phyloP scores from a whole-genome alignment of 2,888 invertebrate genomes.

The Mechanitis mazaeus region DNA sequence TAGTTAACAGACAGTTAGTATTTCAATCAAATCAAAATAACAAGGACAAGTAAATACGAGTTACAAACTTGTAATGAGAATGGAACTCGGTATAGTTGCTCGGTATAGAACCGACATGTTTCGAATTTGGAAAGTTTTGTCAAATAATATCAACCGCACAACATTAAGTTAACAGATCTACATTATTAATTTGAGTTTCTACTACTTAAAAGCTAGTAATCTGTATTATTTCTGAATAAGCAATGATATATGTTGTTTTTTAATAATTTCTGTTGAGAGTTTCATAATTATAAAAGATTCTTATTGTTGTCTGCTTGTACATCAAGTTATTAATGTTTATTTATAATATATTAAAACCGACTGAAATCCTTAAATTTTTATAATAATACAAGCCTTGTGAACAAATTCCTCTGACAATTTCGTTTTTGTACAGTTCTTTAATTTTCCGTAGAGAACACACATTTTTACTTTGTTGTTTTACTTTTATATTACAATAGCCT shows the following conservation, averaged over 20 bases:
- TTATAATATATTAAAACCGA: neutral
- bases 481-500: constrained; percentile 17
- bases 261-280: too few species aligned
- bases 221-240: neutral
- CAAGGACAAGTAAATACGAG: constrained; percentile 6
- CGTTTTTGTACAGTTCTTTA: constrained; percentile 22
- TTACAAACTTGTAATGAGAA: constrained; percentile 27
- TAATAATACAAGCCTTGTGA: constrained; percentile 12
- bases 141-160: constrained; percentile 17
- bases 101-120: constrained; percentile 12
- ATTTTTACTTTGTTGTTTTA: constrained; percentile 29
- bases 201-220: neutral
- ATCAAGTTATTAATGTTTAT: too few species aligned
- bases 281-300: too few species aligned
- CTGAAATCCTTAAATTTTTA: constrained; percentile 9
- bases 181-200: constrained; percentile 1
- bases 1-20: neutral
- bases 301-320: too few species aligned
- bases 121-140: constrained; percentile 23
- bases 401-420: constrained; percentile 23
- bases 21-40: constrained; percentile 4
- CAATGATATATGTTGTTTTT: too few species aligned
- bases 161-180: neutral
- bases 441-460: constrained; percentile 28
- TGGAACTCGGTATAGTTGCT: constrained; percentile 15